Percentiles rank a stretch among this genome's conserved stretches.
phyloP scores from a whole-genome alignment of 2,888 invertebrate species.

The Drosophila histrio region DNA sequence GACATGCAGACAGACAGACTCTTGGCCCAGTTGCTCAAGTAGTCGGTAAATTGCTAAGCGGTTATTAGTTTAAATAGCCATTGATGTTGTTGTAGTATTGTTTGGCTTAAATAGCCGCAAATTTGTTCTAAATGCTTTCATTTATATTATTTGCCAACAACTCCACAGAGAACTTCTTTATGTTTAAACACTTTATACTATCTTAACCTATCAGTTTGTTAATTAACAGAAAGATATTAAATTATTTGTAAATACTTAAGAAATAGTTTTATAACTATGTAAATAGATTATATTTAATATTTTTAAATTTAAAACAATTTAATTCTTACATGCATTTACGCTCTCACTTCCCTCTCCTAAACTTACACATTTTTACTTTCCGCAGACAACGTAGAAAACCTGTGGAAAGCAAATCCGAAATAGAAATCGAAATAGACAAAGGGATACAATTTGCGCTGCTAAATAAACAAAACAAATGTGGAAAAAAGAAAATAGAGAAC shows the following conservation, averaged over 20 bases:
- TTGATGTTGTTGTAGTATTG: not conserved
- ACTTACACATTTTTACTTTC: not conserved
- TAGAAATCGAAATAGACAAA: constrained; percentile 34
- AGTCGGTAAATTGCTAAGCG: constrained; percentile 49
- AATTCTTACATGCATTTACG: not conserved
- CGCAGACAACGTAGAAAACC: not conserved
- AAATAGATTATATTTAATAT: not conserved
- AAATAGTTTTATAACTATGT: not conserved
- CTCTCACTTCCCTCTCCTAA: not conserved
- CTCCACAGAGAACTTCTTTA: not conserved
- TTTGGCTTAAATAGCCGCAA: constrained; percentile 47
- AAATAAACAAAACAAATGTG: constrained; percentile 48
- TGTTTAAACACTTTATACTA: too few species aligned
- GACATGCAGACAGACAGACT: constrained; percentile 2
- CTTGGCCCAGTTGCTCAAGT: constrained; percentile 18
- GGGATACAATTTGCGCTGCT: constrained; percentile 37
- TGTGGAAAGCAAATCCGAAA: constrained; percentile 8
- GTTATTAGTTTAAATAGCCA: constrained; percentile 71
- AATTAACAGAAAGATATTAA: not conserved
- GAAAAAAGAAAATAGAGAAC: constrained; percentile 5
- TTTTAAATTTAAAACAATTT: not conserved
- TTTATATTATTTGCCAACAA: not conserved
- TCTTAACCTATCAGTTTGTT: too few species aligned
- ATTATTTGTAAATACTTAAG: not conserved
- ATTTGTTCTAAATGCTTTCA: constrained; percentile 39